These are phyloP conservation scores for Lethocerus indicus DNA, from an alignment of 1,140 invertebrate species.

Conservation along the genomic window DNA sequence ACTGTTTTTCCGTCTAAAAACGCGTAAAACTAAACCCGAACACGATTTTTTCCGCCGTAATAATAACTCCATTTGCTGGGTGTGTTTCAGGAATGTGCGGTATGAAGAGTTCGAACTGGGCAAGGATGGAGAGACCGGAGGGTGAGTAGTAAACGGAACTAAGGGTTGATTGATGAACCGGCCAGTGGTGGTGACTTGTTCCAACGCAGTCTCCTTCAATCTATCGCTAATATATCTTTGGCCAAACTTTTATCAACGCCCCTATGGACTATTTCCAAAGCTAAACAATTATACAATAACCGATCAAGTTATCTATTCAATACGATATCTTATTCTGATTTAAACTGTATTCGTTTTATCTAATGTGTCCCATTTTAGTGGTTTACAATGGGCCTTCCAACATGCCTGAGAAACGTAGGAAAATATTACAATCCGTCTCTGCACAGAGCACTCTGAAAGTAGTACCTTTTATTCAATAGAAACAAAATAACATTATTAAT, in stretches of 20 bases:
- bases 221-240: neutral
- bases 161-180: neutral
- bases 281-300: neutral
- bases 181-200: neutral
- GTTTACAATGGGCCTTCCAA: neutral
- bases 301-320: neutral
- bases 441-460: neutral
- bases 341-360: neutral
- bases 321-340: neutral
- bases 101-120: constrained; percentile 19
- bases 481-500: neutral
- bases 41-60: too few species aligned
- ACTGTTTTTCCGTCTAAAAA: too few species aligned
- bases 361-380: neutral
- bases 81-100: constrained; percentile 17
- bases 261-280: too few species aligned
- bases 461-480: neutral
- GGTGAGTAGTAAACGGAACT: neutral
- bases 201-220: neutral
- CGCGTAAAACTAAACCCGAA: too few species aligned
- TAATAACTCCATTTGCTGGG: too few species aligned
- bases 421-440: neutral
- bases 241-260: neutral
- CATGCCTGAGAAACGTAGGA: constrained; percentile 10
- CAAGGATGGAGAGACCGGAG: constrained; percentile 15